A percentile compares a stretch with the other conserved stretches of the same genome.
Evolutionary conservation across 2,888 invertebrate species (phyloP).

Genomic region (Mythimna lalbum): DNA sequence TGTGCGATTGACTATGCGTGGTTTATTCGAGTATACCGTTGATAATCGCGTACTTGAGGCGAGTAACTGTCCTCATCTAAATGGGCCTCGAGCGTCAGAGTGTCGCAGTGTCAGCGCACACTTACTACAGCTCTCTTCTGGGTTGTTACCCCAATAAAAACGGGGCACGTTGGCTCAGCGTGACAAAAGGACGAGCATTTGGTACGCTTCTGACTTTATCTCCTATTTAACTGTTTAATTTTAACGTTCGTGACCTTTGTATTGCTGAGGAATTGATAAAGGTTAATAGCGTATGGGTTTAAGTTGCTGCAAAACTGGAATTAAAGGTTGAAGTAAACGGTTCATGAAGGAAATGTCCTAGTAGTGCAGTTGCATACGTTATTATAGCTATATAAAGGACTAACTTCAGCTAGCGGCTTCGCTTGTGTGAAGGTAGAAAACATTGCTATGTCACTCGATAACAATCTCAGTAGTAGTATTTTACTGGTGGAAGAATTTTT

Average conservation of each 20-base stretch:
- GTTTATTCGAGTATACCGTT: background rate
- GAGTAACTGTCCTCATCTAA: slow-evolving; percentile 11
- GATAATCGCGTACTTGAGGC: background rate
- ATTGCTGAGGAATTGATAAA: slow-evolving; percentile 24
- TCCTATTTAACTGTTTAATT: slow-evolving; percentile 57
- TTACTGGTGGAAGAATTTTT: too few relatives aligned
- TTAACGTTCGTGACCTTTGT: slow-evolving; percentile 33
- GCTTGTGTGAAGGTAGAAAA: too few relatives aligned
- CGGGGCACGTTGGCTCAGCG: slow-evolving; percentile 63
- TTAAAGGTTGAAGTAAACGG: background rate
- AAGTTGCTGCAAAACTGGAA: background rate
- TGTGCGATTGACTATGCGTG: too few relatives aligned
- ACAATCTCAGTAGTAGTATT: too few relatives aligned
- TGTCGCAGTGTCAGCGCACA: slow-evolving; percentile 32
- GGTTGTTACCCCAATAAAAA: slow-evolving; percentile 69
- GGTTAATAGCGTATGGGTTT: slow-evolving; percentile 1
- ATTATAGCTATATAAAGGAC: background rate
- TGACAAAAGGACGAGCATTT: slow-evolving; percentile 64
- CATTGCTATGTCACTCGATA: too few relatives aligned
- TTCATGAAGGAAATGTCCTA: background rate
- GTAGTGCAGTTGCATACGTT: background rate
- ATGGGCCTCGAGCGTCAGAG: slow-evolving; percentile 14
- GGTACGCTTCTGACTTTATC: slow-evolving; percentile 47
- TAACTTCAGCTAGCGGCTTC: too few relatives aligned
- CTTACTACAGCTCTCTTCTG: slow-evolving; percentile 42